These are phyloP conservation scores for Pollenia griseotomentosa DNA, from an alignment of 2,888 invertebrate species.

Conservation along the genomic window DNA sequence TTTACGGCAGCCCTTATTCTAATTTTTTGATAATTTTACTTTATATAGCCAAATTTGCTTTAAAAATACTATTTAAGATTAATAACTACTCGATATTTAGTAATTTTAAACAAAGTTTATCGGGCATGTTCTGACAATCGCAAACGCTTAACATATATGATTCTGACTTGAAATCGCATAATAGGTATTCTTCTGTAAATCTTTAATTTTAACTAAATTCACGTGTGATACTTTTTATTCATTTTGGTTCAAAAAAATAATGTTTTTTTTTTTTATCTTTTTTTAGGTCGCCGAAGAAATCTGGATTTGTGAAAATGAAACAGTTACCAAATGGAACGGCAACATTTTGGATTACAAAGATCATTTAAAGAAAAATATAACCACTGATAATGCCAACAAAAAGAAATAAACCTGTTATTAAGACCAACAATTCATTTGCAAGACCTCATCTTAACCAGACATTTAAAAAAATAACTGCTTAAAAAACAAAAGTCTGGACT, in stretches of 20 bases:
- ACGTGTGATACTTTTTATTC: constrained; percentile 16
- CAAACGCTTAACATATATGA: too few species aligned
- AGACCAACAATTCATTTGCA: constrained; percentile 14
- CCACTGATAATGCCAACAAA: constrained; percentile 85
- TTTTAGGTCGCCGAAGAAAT: constrained; percentile 98
- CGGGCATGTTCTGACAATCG: too few species aligned
- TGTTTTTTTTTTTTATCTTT: neutral
- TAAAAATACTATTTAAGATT: too few species aligned
- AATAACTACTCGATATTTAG: too few species aligned
- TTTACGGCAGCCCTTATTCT: too few species aligned
- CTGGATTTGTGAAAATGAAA: constrained; percentile 99
- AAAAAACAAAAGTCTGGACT: constrained; percentile 49
- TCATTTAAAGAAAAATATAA: constrained; percentile 93
- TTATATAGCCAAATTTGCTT: too few species aligned
- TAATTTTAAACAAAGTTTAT: too few species aligned
- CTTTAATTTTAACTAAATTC: neutral
- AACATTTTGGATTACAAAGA: constrained; percentile 98
- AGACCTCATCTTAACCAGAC: constrained; percentile 41
- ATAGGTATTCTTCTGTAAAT: too few species aligned
- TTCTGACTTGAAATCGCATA: too few species aligned
- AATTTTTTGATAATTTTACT: too few species aligned
- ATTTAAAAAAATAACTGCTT: constrained; percentile 4
- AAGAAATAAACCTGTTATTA: constrained; percentile 62
- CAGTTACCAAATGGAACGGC: constrained; percentile 98
- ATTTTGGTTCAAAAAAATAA: neutral